Base-by-base conservation (phyloP, 2,113 vertebrate species). In the Chlamydotis undulata region DNA sequence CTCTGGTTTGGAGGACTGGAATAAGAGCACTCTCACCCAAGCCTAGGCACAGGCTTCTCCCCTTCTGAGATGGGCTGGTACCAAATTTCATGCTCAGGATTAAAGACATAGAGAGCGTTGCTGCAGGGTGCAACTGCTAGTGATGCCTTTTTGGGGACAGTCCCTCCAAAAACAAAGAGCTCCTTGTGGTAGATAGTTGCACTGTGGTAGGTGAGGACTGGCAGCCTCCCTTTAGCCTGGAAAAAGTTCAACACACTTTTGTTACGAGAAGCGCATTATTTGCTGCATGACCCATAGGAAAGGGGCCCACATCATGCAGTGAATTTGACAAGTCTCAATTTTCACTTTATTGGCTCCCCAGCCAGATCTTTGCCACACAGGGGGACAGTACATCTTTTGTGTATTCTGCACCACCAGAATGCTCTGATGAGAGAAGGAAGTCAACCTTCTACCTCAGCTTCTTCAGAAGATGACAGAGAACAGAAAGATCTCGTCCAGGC, bases 31-130 rank as follows among this genome's bases (percentile, higher is more conserved):
- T 49, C 99, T 97, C 68, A 99, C 99, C 99, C 98, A 95, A 99
- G 98, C 69, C 99, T 98, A 87, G 99, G 98, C 68, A 98, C 94
- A 87, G 99, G 99, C 87, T 95, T 98, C 69, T 98, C 97, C n/a
- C 99, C 99, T 92, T 99, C 99, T 74, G 98, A 98, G 56, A 99
- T 99, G 64, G 99, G 99, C 93, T 99, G 98, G 94, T 99, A 99
- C 99, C 99, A 99, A 81, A 99, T 98, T 94, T 98, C 98, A 97
- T 98, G 98, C 82, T 99, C 98, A 19, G 99, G 98, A 96, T 98
- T 99, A 87, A 99, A 99, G 96, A 99, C 97, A 92, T 98, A 99
- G 37, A 99, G 97, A 14, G 97, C 43, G 39, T 99, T 99, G 89
- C 98, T 99, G 97, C 98, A 99, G 56, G 86, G 80, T 67, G 97